Evolutionary conservation across 2,113 vertebrate species (phyloP).

Genomic region (Pavo muticus): DNA sequence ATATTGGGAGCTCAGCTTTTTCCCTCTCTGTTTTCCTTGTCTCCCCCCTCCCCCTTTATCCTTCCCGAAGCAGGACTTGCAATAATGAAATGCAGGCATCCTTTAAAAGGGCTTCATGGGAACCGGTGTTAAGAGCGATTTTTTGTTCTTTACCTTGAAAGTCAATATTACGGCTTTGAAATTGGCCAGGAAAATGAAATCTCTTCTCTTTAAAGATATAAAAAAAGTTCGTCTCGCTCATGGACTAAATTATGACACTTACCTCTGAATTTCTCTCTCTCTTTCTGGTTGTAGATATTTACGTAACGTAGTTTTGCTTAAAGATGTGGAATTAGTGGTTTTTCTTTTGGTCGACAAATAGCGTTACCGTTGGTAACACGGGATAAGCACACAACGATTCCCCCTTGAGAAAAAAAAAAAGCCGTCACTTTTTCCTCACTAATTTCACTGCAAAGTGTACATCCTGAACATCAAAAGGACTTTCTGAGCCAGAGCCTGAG

Average conservation of each 20-base stretch:
- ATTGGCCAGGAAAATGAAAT: conserved; percentile 69
- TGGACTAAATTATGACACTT: conserved; percentile 77
- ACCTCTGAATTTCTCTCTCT: conserved; percentile 74
- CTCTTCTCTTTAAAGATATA: conserved; percentile 66
- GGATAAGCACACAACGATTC: conserved; percentile 80
- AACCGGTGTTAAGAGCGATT: conserved; percentile 16
- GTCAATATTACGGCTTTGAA: conserved; percentile 67
- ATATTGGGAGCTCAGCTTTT: not conserved
- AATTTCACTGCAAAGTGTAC: conserved; percentile 65
- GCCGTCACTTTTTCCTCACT: conserved; percentile 59
- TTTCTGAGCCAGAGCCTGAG: conserved; percentile 69
- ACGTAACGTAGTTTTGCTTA: conserved; percentile 76
- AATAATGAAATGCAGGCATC: conserved; percentile 71
- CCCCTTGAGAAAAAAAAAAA: conserved; percentile 48
- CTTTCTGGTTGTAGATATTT: conserved; percentile 77
- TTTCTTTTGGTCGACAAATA: conserved; percentile 64
- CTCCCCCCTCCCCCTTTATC: not conserved
- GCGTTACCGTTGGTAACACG: conserved; percentile 76
- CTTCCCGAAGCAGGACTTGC: conserved; percentile 30
- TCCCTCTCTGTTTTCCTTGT: not conserved
- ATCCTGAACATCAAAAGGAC: conserved; percentile 57
- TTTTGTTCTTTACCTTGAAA: not conserved
- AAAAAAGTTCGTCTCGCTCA: conserved; percentile 62
- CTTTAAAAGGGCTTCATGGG: conserved; percentile 20
- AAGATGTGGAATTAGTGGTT: conserved; percentile 72